phyloP scores from a whole-genome alignment of 2,113 vertebrate species.

The Callionymus lyra region DNA sequence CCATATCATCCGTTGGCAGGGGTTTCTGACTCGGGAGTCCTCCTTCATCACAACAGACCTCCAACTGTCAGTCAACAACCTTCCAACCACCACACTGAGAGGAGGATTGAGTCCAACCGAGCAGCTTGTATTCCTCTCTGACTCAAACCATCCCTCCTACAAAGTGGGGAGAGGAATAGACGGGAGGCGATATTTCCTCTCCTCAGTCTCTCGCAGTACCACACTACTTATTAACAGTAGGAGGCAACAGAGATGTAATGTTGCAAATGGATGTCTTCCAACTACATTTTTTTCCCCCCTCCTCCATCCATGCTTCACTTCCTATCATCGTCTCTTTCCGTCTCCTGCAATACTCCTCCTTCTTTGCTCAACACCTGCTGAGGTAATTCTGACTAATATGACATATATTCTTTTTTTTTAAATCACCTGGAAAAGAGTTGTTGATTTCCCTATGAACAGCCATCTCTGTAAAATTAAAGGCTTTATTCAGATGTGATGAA shows the following conservation, averaged over 20 bases:
- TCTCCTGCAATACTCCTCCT: conserved; percentile 10
- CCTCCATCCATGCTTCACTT: conserved; percentile 20
- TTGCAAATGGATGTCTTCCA: not conserved
- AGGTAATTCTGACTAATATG: conserved; percentile 70
- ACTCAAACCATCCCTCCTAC: conserved; percentile 31
- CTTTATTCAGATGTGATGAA: conserved; percentile 67
- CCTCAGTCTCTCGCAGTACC: conserved; percentile 33
- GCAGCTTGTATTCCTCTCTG: conserved; percentile 26
- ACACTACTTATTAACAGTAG: conserved; percentile 44
- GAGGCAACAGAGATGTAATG: conserved; percentile 29
- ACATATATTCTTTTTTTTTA: conserved; percentile 68
- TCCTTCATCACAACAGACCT: conserved; percentile 50
- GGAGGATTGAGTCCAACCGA: conserved; percentile 41
- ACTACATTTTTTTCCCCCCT: conserved; percentile 5
- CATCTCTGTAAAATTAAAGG: conserved; percentile 63
- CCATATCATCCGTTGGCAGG: conserved; percentile 41
- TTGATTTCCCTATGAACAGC: conserved; percentile 32
- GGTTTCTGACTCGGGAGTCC: conserved; percentile 45
- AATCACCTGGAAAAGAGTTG: conserved; percentile 36
- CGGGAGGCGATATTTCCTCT: conserved; percentile 33
- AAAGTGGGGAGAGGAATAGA: conserved; percentile 35
- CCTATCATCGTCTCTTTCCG: conserved; percentile 10
- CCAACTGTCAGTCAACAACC: conserved; percentile 49
- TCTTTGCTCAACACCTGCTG: conserved; percentile 45
- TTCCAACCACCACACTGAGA: conserved; percentile 45